Evolutionary conservation across 2,888 invertebrate species (phyloP).

Genomic region (Bursaphelenchus okinawaensis): DNA sequence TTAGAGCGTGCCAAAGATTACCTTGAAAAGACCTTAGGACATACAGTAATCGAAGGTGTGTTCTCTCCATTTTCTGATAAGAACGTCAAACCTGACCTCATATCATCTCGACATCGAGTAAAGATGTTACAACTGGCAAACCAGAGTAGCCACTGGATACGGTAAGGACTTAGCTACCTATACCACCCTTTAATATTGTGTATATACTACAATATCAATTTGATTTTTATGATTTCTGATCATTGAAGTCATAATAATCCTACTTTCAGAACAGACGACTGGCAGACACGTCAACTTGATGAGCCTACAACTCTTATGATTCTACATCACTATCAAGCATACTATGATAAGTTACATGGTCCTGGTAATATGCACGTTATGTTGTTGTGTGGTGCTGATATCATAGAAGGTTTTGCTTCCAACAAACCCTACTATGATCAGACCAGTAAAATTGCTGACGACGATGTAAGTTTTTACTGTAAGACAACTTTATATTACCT

Average conservation of each 20-base stretch:
- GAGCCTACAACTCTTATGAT: neutral
- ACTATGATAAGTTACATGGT: neutral
- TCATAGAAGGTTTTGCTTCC: neutral
- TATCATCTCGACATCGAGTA: neutral
- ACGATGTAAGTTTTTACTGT: neutral
- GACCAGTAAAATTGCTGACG: neutral
- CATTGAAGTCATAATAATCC: neutral
- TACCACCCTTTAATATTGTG: neutral
- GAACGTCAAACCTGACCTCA: neutral
- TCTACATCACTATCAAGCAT: slow-evolving; percentile 1
- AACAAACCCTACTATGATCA: neutral
- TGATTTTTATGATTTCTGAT: neutral
- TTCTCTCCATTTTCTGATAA: slow-evolving; percentile 4
- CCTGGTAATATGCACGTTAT: slow-evolving; percentile 3
- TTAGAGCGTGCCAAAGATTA: slow-evolving; percentile 9
- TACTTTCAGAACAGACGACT: neutral
- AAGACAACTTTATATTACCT: neutral
- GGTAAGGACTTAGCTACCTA: neutral
- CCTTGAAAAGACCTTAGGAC: slow-evolving; percentile 10
- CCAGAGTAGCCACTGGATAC: neutral
- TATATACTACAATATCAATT: too few species aligned
- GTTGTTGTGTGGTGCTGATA: slow-evolving; percentile 11
- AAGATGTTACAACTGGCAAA: slow-evolving; percentile 9
- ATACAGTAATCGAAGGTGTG: slow-evolving; percentile 4
- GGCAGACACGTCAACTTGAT: slow-evolving; percentile 3